Conservation (phyloP, 2,797 vertebrate genomes). For the Pyrocephalus nanus region DNA sequence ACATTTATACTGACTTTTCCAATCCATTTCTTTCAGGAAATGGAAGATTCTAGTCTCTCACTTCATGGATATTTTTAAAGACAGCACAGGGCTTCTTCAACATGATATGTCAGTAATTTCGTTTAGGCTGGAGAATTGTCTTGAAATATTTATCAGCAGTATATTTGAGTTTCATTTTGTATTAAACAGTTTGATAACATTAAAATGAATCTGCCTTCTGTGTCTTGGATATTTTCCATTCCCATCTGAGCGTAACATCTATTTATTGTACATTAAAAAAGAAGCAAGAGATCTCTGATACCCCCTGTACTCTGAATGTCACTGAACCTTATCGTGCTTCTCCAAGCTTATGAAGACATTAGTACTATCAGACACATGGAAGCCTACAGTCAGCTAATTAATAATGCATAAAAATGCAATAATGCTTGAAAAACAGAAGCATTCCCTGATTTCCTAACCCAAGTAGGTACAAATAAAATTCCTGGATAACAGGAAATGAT, state of each 20-base stretch:
- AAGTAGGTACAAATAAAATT: neutral
- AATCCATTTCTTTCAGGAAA: neutral
- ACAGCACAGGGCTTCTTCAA: neutral
- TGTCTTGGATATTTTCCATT: conserved; percentile 4
- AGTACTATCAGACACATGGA: neutral
- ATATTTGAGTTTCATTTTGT: neutral
- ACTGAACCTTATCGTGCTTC: neutral
- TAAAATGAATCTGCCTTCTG: neutral
- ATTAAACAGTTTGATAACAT: neutral
- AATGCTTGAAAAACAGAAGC: neutral
- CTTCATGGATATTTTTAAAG: neutral
- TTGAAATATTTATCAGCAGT: neutral
- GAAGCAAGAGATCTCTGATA: neutral
- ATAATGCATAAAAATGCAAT: neutral
- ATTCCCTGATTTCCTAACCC: neutral
- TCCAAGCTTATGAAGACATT: neutral
- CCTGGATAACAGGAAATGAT: neutral
- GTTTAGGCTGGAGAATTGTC: neutral
- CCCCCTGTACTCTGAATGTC: neutral
- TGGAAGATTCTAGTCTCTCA: neutral
- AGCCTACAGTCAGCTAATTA: neutral
- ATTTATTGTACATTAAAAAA: neutral
- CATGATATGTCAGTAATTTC: neutral
- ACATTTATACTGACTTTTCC: neutral
- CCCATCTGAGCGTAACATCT: neutral